Conservation (phyloP, 2,797 vertebrate genomes). For the Peromyscus attwateri region DNA sequence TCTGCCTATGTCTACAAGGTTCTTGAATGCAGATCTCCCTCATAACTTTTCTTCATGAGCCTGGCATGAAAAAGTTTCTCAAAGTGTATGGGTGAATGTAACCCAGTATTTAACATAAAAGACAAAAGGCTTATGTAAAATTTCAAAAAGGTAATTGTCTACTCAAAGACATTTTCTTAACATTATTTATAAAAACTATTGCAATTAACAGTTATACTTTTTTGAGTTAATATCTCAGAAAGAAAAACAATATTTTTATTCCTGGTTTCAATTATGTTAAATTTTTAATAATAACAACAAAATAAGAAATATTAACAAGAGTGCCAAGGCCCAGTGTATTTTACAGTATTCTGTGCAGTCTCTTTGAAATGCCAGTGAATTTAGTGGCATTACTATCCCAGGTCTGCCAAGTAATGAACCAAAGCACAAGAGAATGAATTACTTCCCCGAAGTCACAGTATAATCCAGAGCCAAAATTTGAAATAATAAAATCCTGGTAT, state of each 20-base stretch:
- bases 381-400: neutral
- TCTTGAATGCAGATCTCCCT: neutral
- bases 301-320: neutral
- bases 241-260: neutral
- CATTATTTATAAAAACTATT: slow-evolving; percentile 28
- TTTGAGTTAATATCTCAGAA: neutral
- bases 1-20: neutral
- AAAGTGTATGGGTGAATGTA: neutral
- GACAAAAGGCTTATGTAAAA: neutral
- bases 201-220: neutral
- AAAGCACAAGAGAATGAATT: neutral
- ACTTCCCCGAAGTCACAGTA: neutral
- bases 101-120: neutral
- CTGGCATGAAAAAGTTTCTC: neutral
- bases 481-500: slow-evolving; percentile 22
- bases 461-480: neutral
- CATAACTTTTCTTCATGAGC: neutral
- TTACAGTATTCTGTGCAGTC: neutral
- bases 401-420: neutral
- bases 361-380: neutral
- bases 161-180: slow-evolving; percentile 19
- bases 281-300: slow-evolving; percentile 26
- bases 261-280: slow-evolving; percentile 41
- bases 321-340: neutral
- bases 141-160: slow-evolving; percentile 16